phyloP scores from a whole-genome alignment of 2,113 vertebrate species.

The Lonchura striata region DNA sequence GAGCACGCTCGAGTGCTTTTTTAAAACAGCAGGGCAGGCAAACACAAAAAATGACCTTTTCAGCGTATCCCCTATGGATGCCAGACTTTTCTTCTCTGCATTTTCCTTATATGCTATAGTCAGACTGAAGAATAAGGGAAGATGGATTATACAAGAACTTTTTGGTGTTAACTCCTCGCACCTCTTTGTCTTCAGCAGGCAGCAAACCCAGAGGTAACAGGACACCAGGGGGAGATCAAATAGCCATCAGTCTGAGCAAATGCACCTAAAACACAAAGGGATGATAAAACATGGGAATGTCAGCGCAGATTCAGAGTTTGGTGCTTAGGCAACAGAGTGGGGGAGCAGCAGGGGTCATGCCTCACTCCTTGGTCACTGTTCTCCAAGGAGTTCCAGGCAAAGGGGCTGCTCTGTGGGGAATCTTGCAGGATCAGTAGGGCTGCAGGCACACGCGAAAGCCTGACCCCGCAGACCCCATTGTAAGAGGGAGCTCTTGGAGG shows the following conservation, averaged over 20 bases:
- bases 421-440: not conserved
- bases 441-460: not conserved
- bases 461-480: not conserved
- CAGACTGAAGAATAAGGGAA: not conserved
- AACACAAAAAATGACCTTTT: not conserved
- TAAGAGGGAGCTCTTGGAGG: not conserved
- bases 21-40: not conserved
- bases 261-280: not conserved
- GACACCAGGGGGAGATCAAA: not conserved
- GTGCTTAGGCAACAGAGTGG: not conserved
- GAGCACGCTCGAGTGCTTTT: not conserved
- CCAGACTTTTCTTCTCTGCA: not conserved
- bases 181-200: not conserved
- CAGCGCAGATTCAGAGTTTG: not conserved
- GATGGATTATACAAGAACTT: not conserved
- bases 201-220: not conserved
- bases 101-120: not conserved
- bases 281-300: not conserved
- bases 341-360: not conserved
- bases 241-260: not conserved
- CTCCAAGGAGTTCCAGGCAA: not conserved
- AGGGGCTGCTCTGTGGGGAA: not conserved
- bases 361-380: not conserved
- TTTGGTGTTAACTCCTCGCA: not conserved
- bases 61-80: not conserved